Percentiles rank a stretch among this genome's conserved stretches.
Evolutionary conservation across 2,113 vertebrate genomes (phyloP).

Genomic region (Ailuropoda melanoleuca): DNA sequence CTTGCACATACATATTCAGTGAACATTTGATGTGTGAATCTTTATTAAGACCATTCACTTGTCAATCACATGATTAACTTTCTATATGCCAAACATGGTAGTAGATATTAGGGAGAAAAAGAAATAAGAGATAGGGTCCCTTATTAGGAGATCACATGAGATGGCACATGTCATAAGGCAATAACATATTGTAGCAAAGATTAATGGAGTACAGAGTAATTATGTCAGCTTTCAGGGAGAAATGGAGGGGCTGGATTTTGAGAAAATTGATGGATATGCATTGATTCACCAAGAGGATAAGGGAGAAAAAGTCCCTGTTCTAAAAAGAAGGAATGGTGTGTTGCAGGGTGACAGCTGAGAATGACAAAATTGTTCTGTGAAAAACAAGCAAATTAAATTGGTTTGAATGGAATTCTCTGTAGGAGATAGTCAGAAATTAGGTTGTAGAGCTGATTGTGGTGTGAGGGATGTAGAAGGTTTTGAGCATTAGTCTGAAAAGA

Average conservation of each 20-base stretch:
- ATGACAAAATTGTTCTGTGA: constrained; percentile 46
- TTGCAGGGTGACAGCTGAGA: constrained; percentile 2
- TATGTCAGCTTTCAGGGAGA: background rate
- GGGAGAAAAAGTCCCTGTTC: constrained; percentile 21
- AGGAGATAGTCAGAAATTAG: constrained; percentile 25
- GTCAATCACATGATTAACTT: background rate
- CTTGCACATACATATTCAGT: background rate
- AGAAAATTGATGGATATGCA: constrained; percentile 10
- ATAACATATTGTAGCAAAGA: background rate
- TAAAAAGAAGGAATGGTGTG: background rate
- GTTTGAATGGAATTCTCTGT: constrained; percentile 13
- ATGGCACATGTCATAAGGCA: background rate
- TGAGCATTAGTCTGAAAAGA: background rate
- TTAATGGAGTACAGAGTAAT: background rate
- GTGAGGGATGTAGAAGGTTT: background rate
- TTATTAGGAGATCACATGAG: background rate
- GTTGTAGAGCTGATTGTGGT: background rate
- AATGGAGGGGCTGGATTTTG: background rate
- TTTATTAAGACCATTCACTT: constrained; percentile 18
- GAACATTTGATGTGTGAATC: background rate
- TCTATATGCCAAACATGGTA: background rate
- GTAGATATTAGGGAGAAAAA: background rate
- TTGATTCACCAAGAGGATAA: constrained; percentile 44
- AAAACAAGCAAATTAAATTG: constrained; percentile 45
- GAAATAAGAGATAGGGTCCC: background rate